Evolutionary conservation across 2,113 vertebrate species (phyloP).

Genomic region (Anser cygnoides): DNA sequence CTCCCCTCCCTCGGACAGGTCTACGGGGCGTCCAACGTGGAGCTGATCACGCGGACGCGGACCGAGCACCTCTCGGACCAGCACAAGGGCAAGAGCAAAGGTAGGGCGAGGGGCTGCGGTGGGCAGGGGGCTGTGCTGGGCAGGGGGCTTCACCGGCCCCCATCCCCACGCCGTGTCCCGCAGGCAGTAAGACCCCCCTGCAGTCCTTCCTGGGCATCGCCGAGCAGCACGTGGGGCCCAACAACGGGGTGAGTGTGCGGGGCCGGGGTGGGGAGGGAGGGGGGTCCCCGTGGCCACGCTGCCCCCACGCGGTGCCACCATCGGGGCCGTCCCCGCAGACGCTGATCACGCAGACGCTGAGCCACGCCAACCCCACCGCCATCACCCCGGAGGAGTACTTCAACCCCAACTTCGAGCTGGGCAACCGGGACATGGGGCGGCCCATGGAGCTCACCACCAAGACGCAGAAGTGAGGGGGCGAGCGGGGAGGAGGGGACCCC

Average conservation of each 20-base stretch:
- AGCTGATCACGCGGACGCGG: constrained; percentile 94
- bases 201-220: constrained; percentile 98
- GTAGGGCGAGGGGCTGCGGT: constrained; percentile 54
- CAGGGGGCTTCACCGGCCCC: background rate
- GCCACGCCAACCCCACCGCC: constrained; percentile 89
- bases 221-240: constrained; percentile 94
- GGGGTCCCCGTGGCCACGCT: background rate
- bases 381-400: constrained; percentile 98
- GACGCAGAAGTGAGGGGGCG: constrained; percentile 91
- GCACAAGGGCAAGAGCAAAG: constrained; percentile 95
- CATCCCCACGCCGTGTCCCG: constrained; percentile 15
- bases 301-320: background rate
- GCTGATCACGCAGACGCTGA: constrained; percentile 92
- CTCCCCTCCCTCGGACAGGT: constrained; percentile 76
- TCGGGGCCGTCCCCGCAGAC: constrained; percentile 74
- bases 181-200: constrained; percentile 93
- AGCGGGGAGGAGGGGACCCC: constrained; percentile 39
- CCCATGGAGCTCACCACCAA: constrained; percentile 97
- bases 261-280: no score
- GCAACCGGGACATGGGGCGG: constrained; percentile 91
- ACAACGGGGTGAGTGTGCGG: constrained; percentile 86
- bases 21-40: constrained; percentile 95
- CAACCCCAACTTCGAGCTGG: constrained; percentile 86
- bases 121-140: background rate
- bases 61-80: constrained; percentile 95